Percentiles rank a stretch among this genome's conserved stretches.
These are phyloP conservation scores for Serinus canaria DNA, from an alignment of 2,113 vertebrate species.

Conservation along the genomic window DNA sequence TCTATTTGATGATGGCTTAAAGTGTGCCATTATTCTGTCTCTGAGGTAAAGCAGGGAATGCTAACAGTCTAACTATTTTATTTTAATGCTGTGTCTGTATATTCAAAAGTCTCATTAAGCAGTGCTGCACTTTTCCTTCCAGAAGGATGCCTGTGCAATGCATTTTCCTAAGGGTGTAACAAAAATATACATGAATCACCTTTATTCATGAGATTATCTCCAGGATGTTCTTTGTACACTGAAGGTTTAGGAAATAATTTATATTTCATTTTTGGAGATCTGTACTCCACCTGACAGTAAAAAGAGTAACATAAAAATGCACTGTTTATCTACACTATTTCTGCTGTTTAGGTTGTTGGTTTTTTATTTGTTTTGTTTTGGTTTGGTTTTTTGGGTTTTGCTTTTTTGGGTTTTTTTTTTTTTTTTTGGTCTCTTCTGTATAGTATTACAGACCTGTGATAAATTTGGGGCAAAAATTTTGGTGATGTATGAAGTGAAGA, in stretches of 20 bases:
- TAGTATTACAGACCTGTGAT: background rate
- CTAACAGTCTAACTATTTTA: background rate
- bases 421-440: background rate
- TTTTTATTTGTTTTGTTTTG: too few relatives aligned
- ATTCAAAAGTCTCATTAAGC: conserved; percentile 29
- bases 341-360: background rate
- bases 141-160: background rate
- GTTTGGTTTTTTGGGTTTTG: too few relatives aligned
- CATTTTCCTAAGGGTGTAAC: background rate
- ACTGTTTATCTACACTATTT: background rate
- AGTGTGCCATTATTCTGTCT: background rate
- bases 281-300: background rate
- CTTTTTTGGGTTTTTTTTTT: accelerated
- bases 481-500: background rate
- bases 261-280: background rate
- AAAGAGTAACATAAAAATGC: background rate
- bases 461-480: background rate
- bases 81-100: conserved; percentile 15
- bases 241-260: background rate
- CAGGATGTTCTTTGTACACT: background rate
- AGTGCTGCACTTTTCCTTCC: background rate
- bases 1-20: background rate
- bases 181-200: background rate
- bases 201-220: background rate
- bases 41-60: background rate